A percentile compares a stretch with the other conserved stretches of the same genome.
These are phyloP conservation scores for Porites rus DNA, from an alignment of 92 coral and sea anemone species.

Conservation along the genomic window DNA sequence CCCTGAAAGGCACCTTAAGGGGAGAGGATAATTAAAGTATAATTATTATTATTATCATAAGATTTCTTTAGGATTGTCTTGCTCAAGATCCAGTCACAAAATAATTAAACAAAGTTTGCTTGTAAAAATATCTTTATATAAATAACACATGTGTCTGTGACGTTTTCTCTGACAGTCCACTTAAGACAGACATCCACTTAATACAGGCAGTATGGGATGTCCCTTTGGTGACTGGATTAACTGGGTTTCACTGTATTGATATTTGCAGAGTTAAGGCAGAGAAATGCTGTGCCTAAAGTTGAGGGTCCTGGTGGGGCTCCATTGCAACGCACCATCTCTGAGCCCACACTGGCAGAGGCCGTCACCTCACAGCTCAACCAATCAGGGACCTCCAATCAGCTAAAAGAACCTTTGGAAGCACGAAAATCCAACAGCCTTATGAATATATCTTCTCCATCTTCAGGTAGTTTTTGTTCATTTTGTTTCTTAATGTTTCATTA, in stretches of 20 bases:
- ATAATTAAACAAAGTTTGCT: too few species aligned
- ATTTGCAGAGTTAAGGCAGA: slow-evolving; percentile 67
- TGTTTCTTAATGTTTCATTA: too few species aligned
- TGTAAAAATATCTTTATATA: too few species aligned
- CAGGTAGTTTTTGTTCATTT: slow-evolving; percentile 3
- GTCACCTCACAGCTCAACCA: slow-evolving; percentile 39
- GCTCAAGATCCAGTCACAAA: too few species aligned
- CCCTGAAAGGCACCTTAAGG: too few species aligned
- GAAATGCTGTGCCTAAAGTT: slow-evolving; percentile 39
- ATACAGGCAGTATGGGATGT: background rate
- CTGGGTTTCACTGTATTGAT: too few species aligned
- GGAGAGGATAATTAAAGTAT: too few species aligned
- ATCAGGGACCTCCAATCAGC: slow-evolving; percentile 17
- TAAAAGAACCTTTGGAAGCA: slow-evolving; percentile 33
- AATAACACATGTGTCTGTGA: too few species aligned
- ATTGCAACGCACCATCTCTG: slow-evolving; percentile 76
- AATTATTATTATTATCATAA: too few species aligned
- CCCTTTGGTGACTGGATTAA: background rate
- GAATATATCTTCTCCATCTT: slow-evolving; percentile 19
- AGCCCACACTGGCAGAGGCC: slow-evolving; percentile 72
- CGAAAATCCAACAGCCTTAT: slow-evolving; percentile 65
- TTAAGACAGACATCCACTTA: too few species aligned
- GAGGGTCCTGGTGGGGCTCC: slow-evolving; percentile 67
- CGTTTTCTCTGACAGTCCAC: too few species aligned
- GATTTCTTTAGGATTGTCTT: too few species aligned